Evolutionary conservation across 2,888 invertebrate species (phyloP).

Genomic region (Macaria liturata): DNA sequence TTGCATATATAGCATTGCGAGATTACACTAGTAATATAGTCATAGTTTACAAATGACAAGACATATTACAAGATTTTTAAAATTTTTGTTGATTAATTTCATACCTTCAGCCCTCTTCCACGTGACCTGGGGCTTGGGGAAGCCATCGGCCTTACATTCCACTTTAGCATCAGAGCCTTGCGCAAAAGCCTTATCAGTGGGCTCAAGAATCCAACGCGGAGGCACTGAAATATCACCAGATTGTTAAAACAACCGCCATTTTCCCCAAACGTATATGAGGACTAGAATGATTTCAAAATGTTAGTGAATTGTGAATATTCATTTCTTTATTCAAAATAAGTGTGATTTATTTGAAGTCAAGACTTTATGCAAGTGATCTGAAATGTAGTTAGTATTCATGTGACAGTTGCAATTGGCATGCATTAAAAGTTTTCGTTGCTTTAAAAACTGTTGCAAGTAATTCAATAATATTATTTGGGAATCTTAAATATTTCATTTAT

Average conservation of each 20-base stretch:
- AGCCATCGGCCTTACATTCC: slow-evolving; percentile 98
- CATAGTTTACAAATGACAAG: no score
- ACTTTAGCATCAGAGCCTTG: slow-evolving; percentile 97
- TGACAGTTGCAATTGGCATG: background rate
- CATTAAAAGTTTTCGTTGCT: background rate
- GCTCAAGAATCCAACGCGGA: slow-evolving; percentile 97
- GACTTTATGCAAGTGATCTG: background rate
- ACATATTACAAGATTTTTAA: no score
- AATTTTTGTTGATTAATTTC: background rate
- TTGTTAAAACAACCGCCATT: slow-evolving; percentile 42
- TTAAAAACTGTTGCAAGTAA: background rate
- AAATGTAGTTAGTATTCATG: background rate
- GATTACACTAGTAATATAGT: no score
- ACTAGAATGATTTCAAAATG: background rate
- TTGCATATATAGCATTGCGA: no score
- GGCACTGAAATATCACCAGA: slow-evolving; percentile 87
- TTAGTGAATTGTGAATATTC: background rate
- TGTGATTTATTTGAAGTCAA: no score
- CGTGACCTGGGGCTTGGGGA: slow-evolving; percentile 96
- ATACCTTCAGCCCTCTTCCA: slow-evolving; percentile 98
- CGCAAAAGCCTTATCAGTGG: slow-evolving; percentile 97
- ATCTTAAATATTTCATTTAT: no score
- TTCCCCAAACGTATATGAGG: background rate
- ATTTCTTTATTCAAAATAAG: background rate
- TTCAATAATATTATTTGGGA: no score